These are phyloP conservation scores for Ctenodactylus gundi DNA, from an alignment of 2,113 vertebrate genomes.

Conservation along the genomic window DNA sequence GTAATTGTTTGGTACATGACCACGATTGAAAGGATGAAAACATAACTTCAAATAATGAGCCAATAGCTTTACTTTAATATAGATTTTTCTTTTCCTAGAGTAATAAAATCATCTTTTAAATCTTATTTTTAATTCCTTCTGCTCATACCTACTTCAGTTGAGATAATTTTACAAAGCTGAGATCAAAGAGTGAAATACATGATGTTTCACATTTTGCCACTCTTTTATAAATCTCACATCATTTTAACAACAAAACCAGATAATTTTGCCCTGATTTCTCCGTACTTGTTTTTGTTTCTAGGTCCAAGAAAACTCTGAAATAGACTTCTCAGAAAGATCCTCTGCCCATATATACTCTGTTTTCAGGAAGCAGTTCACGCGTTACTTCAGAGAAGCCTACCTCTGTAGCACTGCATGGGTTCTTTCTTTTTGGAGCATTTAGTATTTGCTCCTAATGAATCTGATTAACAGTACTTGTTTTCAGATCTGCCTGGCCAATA, in stretches of 20 bases:
- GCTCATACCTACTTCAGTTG: not conserved
- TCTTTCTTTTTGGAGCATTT: not conserved
- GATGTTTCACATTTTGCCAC: not conserved
- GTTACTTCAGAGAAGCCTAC: not conserved
- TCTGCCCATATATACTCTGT: rapidly evolving
- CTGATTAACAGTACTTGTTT: not conserved
- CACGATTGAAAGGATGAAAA: not conserved
- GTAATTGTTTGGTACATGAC: not conserved
- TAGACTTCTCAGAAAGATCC: not conserved
- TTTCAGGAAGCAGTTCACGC: not conserved
- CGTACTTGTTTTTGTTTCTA: not conserved
- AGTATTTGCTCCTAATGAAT: not conserved
- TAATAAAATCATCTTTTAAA: not conserved
- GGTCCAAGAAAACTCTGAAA: not conserved
- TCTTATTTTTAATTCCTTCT: not conserved
- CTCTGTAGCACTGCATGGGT: not conserved
- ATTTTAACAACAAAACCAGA: not conserved
- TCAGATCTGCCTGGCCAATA: not conserved
- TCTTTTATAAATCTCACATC: not conserved
- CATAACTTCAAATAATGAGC: not conserved
- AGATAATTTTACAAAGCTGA: not conserved
- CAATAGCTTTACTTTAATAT: not conserved
- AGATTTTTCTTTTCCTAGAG: not conserved
- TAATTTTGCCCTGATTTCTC: not conserved
- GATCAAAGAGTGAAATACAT: not conserved